Evolutionary conservation across 2,797 vertebrate genomes (phyloP), one percentile per base, ranked within the genome.

Genomic region (Lithobates pipiens): DNA sequence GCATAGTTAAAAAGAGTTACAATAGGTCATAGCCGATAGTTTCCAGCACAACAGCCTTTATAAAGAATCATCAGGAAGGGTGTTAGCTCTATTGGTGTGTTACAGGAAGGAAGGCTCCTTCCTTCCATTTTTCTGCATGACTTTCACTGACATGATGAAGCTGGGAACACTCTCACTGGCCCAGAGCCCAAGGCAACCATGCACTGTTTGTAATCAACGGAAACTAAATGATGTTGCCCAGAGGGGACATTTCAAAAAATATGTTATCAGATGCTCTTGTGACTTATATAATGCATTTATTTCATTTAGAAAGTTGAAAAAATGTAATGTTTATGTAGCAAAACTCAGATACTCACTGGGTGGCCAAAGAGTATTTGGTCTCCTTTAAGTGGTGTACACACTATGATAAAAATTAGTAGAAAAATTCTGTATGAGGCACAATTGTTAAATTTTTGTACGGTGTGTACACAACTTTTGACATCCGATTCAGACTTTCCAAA

Each of bases 121-220:
- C 92, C 85, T 93, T 93, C 91, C 90, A 94, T 93, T 83, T 93
- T 91, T 91, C 91, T 92, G 87, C 85, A 74, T 93, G 91, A 94
- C 93, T 94, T 94, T 95, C 91, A 94, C 93, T 94, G 93, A 92
- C 94, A 93, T 91, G 92, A 94, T 93, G 89, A 90, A 90, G 90
- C 92, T 93, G 93, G 92, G 92, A 93, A 94, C 93, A 90, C 88
- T 90, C 89, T 90, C 86, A 90, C 0, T 94, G 94, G 93, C 94
- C 90, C 83, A 76, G 86, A 90, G 92, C 93, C 93, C 90, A 92
- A 92, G 91, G 91, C 91, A 92, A 90, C 88, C 88, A 84, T 87
- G 83, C 89, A 91, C 67, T 89, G 89, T 90, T 89, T 91, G 61
- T 88, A 92, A 91, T 93, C 88, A 90, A 90, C 89, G 92, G 88